phyloP scores from a whole-genome alignment of 2,888 invertebrate species.

The Mechanitis messenoides region DNA sequence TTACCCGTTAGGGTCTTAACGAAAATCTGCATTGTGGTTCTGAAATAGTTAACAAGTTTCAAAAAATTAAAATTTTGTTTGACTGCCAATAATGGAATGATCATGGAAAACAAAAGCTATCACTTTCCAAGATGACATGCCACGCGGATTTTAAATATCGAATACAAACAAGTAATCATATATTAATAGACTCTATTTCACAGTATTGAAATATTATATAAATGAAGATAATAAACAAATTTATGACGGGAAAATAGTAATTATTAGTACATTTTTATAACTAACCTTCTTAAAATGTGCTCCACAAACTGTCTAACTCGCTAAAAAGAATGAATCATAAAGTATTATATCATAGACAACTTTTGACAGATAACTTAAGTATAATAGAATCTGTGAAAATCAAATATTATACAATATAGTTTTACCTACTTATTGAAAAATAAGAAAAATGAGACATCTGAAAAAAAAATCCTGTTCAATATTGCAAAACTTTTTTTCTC shows the following conservation, averaged over 20 bases:
- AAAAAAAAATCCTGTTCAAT: too few relatives aligned
- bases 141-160: conserved; percentile 59
- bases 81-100: conserved; percentile 23
- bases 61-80: conserved; percentile 25
- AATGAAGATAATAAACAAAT: conserved; percentile 1
- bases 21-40: conserved; percentile 92
- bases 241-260: neutral
- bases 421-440: too few relatives aligned
- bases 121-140: conserved; percentile 41
- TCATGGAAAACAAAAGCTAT: conserved; percentile 21
- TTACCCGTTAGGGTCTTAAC: conserved; percentile 96
- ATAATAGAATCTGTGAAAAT: too few relatives aligned
- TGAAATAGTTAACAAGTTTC: conserved; percentile 35
- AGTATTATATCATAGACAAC: too few relatives aligned
- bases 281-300: conserved; percentile 59
- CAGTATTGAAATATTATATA: neutral
- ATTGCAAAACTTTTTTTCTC: too few relatives aligned
- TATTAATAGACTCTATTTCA: neutral
- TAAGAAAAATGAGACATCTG: too few relatives aligned
- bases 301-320: conserved; percentile 48
- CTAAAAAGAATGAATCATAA: conserved; percentile 25
- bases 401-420: too few relatives aligned
- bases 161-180: conserved; percentile 35
- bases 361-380: too few relatives aligned
- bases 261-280: conserved; percentile 10